A percentile compares a stretch with the other conserved stretches of the same genome.
phyloP scores from a whole-genome alignment of 2,888 invertebrate species.

The Arrhopalites spinosus region DNA sequence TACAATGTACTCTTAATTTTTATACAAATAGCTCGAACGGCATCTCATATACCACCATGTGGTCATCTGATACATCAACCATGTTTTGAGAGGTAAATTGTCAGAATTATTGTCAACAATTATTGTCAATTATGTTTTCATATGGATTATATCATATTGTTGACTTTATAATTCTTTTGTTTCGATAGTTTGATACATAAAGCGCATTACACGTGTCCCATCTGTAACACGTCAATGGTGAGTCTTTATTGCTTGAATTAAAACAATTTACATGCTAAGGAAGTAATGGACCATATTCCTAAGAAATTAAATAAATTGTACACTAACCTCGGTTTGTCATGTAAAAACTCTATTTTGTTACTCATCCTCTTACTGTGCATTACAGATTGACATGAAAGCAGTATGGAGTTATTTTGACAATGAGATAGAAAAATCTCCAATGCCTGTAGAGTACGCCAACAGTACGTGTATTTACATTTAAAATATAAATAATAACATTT shows the following conservation, averaged over 20 bases:
- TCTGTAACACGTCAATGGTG: slow-evolving; percentile 85
- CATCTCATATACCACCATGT: slow-evolving; percentile 87
- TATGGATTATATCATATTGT: not conserved
- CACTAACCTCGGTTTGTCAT: too few relatives aligned
- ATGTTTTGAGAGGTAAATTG: slow-evolving; percentile 65
- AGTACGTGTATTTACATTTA: too few relatives aligned
- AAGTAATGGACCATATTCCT: too few relatives aligned
- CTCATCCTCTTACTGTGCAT: too few relatives aligned
- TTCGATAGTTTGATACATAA: slow-evolving; percentile 64
- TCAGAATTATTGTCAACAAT: not conserved
- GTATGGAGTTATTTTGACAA: slow-evolving; percentile 64
- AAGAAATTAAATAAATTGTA: too few relatives aligned
- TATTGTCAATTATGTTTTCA: not conserved
- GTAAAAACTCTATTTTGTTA: too few relatives aligned
- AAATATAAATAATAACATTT: too few relatives aligned
- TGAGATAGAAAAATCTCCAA: slow-evolving; percentile 78
- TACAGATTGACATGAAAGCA: slow-evolving; percentile 80
- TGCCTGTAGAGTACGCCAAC: slow-evolving; percentile 82
- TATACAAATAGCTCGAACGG: slow-evolving; percentile 81
- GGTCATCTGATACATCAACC: slow-evolving; percentile 85
- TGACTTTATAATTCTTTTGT: not conserved
- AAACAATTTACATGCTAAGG: too few relatives aligned
- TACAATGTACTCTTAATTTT: too few relatives aligned
- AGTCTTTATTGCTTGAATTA: too few relatives aligned
- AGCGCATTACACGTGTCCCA: slow-evolving; percentile 57